phyloP scores from a whole-genome alignment of 2,888 invertebrate genomes.

The Drosophila infuscata region DNA sequence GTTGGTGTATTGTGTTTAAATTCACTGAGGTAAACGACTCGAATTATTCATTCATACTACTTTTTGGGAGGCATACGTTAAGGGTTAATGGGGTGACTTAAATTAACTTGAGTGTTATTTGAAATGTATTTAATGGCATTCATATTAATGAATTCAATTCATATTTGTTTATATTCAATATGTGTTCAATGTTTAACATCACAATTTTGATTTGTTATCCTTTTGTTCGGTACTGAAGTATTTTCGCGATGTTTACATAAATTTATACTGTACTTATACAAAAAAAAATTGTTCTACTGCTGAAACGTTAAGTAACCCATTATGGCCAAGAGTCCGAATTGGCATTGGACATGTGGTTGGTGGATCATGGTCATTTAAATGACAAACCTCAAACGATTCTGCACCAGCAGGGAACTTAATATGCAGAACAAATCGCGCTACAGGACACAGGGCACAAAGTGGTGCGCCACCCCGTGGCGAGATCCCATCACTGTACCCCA shows the following conservation, averaged over 20 bases:
- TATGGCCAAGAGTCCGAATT: slow-evolving; percentile 4
- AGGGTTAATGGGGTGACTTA: slow-evolving; percentile 21
- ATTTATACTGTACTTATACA: neutral
- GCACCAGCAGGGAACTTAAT: slow-evolving; percentile 57
- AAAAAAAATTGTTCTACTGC: neutral
- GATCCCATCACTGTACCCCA: slow-evolving; percentile 1
- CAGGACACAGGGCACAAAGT: slow-evolving; percentile 45
- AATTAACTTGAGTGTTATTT: neutral
- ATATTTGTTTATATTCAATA: neutral
- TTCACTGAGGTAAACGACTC: slow-evolving; percentile 47
- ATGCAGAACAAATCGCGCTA: slow-evolving; percentile 69
- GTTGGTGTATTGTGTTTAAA: slow-evolving; percentile 48
- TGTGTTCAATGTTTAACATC: neutral
- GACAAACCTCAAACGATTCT: slow-evolving; percentile 36
- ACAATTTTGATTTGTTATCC: neutral
- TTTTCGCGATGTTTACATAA: neutral
- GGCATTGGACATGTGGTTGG: slow-evolving; percentile 10
- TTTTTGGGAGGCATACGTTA: slow-evolving; percentile 18
- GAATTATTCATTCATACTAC: slow-evolving; percentile 23
- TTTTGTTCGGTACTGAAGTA: neutral
- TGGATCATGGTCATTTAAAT: slow-evolving; percentile 37
- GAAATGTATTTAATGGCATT: neutral
- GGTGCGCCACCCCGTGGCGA: slow-evolving; percentile 35
- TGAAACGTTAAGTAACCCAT: slow-evolving; percentile 7
- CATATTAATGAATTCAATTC: neutral